These are phyloP conservation scores for Melanotus villosus DNA, from an alignment of 2,888 invertebrate species.

Conservation along the genomic window DNA sequence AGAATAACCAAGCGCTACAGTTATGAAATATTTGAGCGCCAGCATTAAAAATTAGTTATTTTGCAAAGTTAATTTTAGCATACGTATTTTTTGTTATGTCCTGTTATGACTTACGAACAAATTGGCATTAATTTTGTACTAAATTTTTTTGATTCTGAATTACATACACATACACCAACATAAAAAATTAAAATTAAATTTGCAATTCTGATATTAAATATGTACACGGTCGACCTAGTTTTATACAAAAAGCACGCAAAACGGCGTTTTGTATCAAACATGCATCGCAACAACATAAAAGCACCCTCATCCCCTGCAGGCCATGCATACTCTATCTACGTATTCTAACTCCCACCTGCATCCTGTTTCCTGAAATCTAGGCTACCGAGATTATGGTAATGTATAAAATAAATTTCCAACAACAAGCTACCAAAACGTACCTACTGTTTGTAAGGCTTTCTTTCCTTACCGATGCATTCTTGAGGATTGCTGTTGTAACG, in stretches of 20 bases:
- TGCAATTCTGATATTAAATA: not conserved
- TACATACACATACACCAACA: no score
- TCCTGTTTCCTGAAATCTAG: slow-evolving; percentile 32
- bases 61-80: no score
- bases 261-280: slow-evolving; percentile 30
- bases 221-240: slow-evolving; percentile 15
- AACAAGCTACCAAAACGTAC: slow-evolving; percentile 8
- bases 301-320: slow-evolving; percentile 35
- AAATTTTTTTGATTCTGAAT: no score
- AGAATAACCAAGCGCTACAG: no score
- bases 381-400: slow-evolving; percentile 29
- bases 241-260: slow-evolving; percentile 25
- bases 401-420: slow-evolving; percentile 26
- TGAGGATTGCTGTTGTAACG: no score
- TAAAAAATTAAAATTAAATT: slow-evolving; percentile 17
- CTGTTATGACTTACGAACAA: no score
- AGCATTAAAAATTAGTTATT: no score
- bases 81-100: no score
- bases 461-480: no score
- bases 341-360: slow-evolving; percentile 32
- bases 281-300: slow-evolving; percentile 36
- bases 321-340: slow-evolving; percentile 30
- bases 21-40: no score
- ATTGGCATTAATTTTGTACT: no score
- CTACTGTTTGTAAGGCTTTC: slow-evolving; percentile 2